These are phyloP conservation scores for Silurus lanzhouensis DNA, from an alignment of 2,797 vertebrate species.

Conservation along the genomic window DNA sequence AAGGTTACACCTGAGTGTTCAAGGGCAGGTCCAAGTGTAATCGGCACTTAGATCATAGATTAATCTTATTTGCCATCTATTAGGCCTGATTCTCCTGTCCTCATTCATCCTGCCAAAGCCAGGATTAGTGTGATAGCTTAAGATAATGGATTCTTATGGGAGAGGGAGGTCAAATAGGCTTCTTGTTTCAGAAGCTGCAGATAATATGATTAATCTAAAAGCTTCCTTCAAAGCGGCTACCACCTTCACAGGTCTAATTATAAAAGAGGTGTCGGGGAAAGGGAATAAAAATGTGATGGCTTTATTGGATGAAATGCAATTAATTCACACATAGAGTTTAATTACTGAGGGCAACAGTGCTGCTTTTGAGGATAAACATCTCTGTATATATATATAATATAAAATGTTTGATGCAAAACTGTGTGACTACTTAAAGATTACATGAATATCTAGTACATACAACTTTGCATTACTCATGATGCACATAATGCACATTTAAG, in stretches of 20 bases:
- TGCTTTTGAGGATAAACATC: slow-evolving; percentile 22
- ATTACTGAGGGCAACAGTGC: slow-evolving; percentile 56
- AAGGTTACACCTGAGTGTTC: slow-evolving; percentile 99
- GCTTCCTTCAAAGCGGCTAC: slow-evolving; percentile 91
- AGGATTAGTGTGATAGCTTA: slow-evolving; percentile 99
- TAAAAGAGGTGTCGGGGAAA: slow-evolving; percentile 77
- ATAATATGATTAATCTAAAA: slow-evolving; percentile 99
- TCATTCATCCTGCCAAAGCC: slow-evolving; percentile 95
- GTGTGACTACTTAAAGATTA: too few species aligned
- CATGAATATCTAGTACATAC: too few species aligned
- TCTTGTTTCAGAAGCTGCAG: slow-evolving; percentile 98
- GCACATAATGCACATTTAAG: neutral
- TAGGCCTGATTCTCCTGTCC: slow-evolving; percentile 98
- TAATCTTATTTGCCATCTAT: slow-evolving; percentile 99
- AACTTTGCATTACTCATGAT: too few species aligned
- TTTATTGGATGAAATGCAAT: slow-evolving; percentile 57
- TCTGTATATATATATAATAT: too few species aligned
- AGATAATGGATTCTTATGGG: slow-evolving; percentile 99
- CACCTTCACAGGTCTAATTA: slow-evolving; percentile 95
- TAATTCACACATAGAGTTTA: slow-evolving; percentile 63
- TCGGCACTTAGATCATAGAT: slow-evolving; percentile 99
- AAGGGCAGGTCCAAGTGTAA: slow-evolving; percentile 99
- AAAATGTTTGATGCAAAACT: too few species aligned
- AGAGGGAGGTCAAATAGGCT: slow-evolving; percentile 93
- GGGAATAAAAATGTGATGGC: slow-evolving; percentile 78